These are phyloP conservation scores for Scotopteryx bipunctaria DNA, from an alignment of 2,888 invertebrate species.

Conservation along the genomic window DNA sequence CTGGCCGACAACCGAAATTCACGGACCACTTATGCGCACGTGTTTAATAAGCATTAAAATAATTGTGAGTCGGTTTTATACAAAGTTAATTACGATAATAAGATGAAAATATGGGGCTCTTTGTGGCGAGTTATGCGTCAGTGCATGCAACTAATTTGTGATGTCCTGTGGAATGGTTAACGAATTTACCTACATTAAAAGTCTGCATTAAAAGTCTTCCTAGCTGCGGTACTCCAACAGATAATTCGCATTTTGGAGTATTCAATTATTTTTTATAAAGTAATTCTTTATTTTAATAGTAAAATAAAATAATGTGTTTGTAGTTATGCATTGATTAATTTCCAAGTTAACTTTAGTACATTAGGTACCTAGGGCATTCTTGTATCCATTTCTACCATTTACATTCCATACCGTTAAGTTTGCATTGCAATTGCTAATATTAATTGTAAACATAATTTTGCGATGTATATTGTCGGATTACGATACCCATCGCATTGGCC, in stretches of 20 bases:
- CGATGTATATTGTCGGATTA: slow-evolving; percentile 50
- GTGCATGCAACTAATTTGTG: slow-evolving; percentile 73
- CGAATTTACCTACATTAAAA: slow-evolving; percentile 16
- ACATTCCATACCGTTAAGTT: not conserved
- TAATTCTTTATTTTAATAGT: not conserved
- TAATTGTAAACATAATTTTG: slow-evolving; percentile 21
- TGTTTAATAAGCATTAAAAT: slow-evolving; percentile 79
- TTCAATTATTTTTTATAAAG: too few species aligned
- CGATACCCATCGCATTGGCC: slow-evolving; percentile 42
- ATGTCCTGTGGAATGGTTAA: slow-evolving; percentile 64
- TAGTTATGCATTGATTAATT: too few species aligned
- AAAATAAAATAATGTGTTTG: too few species aligned
- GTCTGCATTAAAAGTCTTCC: too few species aligned
- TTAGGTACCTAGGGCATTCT: too few species aligned
- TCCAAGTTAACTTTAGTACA: too few species aligned
- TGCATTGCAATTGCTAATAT: slow-evolving; percentile 1
- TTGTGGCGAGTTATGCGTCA: slow-evolving; percentile 67
- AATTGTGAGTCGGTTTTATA: slow-evolving; percentile 77
- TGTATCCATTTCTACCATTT: too few species aligned
- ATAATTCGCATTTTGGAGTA: too few species aligned
- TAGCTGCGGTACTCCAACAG: too few species aligned
- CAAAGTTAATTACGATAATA: slow-evolving; percentile 78
- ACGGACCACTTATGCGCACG: slow-evolving; percentile 68
- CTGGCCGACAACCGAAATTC: slow-evolving; percentile 60
- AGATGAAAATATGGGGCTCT: slow-evolving; percentile 61